These are phyloP conservation scores for Tanytarsus gracilentus DNA, from an alignment of 2,888 invertebrate species.

Conservation along the genomic window DNA sequence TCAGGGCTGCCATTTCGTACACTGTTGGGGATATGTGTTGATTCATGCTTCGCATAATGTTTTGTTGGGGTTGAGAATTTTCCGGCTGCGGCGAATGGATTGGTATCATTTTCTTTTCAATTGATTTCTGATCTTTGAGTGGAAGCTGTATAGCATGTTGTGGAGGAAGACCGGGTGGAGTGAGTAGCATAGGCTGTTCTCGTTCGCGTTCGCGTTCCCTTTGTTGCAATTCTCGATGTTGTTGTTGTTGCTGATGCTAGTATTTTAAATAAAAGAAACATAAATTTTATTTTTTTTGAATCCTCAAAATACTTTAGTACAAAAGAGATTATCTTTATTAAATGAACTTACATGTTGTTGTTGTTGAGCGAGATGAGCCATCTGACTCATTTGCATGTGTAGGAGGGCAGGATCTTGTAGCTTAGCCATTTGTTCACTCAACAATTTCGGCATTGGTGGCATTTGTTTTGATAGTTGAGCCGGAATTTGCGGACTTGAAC, in stretches of 20 bases:
- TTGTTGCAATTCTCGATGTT: no score
- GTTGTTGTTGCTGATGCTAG: constrained; percentile 40
- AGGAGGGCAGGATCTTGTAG: constrained; percentile 58
- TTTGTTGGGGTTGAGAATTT: constrained; percentile 46
- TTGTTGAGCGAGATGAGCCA: constrained; percentile 39
- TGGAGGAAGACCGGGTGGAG: constrained; percentile 67
- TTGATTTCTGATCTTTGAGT: constrained; percentile 52
- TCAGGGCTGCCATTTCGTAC: constrained; percentile 94
- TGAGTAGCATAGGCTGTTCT: constrained; percentile 53
- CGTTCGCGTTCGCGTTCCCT: constrained; percentile 39
- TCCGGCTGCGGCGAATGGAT: constrained; percentile 50
- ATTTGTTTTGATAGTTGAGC: constrained; percentile 62
- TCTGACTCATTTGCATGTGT: constrained; percentile 47
- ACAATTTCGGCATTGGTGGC: constrained; percentile 70
- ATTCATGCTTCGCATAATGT: constrained; percentile 63
- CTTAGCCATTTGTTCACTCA: constrained; percentile 58
- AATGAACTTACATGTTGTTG: constrained; percentile 39
- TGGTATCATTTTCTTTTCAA: constrained; percentile 49
- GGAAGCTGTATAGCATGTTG: constrained; percentile 63
- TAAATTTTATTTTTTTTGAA: no score
- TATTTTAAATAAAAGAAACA: no score
- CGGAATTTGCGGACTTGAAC: constrained; percentile 67
- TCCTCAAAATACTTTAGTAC: no score
- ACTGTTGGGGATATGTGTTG: constrained; percentile 90
- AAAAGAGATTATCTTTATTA: no score